phyloP scores from a whole-genome alignment of 2,113 vertebrate species.

The Ursus arctos region DNA sequence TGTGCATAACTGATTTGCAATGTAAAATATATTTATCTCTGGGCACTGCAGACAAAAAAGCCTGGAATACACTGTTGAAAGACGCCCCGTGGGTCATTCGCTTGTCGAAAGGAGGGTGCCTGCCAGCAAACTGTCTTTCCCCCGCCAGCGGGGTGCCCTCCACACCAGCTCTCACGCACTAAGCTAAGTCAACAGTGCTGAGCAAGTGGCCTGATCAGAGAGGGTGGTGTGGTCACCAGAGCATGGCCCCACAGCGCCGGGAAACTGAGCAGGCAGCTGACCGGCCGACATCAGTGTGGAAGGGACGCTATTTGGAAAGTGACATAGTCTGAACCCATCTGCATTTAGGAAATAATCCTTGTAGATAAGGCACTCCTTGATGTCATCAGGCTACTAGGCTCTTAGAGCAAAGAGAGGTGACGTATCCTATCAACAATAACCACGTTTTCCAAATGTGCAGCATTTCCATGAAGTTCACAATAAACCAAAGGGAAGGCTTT shows the following conservation, averaged over 20 bases:
- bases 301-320: neutral
- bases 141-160: no score
- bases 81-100: neutral
- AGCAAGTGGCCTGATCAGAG: neutral
- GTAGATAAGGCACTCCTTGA: neutral
- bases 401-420: neutral
- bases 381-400: neutral
- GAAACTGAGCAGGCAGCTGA: neutral
- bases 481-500: neutral
- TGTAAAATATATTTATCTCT: slow-evolving; percentile 16
- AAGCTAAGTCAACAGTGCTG: neutral
- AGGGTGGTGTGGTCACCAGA: neutral
- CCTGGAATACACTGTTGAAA: neutral
- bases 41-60: neutral
- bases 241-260: neutral
- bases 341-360: neutral
- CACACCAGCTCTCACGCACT: neutral
- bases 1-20: neutral
- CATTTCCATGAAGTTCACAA: neutral
- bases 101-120: neutral
- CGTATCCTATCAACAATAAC: neutral
- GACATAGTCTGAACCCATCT: neutral
- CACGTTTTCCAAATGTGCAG: neutral
- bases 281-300: neutral
- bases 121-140: neutral